Conservation (phyloP, 92 coral and sea anemone genomes). For the Phymanthus crucifer region DNA sequence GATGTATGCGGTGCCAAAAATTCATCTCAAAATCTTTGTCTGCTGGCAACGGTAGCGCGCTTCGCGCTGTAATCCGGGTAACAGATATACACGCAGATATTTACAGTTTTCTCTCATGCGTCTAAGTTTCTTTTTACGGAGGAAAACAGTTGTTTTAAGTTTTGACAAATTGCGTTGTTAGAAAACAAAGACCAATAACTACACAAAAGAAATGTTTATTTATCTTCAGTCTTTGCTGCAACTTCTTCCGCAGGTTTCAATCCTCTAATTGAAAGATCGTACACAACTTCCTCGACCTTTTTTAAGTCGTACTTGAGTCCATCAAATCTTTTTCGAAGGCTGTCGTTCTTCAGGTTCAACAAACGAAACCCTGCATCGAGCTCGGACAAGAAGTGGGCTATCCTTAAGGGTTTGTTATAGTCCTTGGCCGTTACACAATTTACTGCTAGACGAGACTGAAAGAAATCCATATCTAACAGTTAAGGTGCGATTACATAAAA, state of each 20-base stretch:
- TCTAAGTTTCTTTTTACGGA: too few relatives aligned
- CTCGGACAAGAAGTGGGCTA: constrained; percentile 87
- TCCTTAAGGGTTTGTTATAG: constrained; percentile 77
- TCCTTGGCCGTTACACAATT: constrained; percentile 94
- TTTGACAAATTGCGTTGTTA: too few relatives aligned
- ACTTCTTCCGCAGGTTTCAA: constrained; percentile 54
- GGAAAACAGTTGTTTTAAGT: too few relatives aligned
- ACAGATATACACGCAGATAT: too few relatives aligned
- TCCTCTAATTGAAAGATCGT: constrained; percentile 91
- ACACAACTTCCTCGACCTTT: constrained; percentile 98
- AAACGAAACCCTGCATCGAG: constrained; percentile 95
- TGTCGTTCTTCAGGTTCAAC: constrained; percentile 92
- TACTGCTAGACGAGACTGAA: constrained; percentile 93
- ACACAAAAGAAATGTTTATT: neutral
- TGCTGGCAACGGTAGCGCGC: too few relatives aligned
- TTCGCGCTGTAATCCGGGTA: too few relatives aligned
- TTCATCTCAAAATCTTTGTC: too few relatives aligned
- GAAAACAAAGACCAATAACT: neutral
- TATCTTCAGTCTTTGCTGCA: neutral
- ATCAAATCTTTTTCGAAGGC: constrained; percentile 88
- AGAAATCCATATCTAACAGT: constrained; percentile 3
- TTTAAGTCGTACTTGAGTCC: constrained; percentile 97
- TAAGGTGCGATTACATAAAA: neutral
- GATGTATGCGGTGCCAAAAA: too few relatives aligned
- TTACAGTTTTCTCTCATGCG: too few relatives aligned